Evolutionary conservation across 1,140 invertebrate genomes (phyloP).

Genomic region (Lordiphosa mommai): DNA sequence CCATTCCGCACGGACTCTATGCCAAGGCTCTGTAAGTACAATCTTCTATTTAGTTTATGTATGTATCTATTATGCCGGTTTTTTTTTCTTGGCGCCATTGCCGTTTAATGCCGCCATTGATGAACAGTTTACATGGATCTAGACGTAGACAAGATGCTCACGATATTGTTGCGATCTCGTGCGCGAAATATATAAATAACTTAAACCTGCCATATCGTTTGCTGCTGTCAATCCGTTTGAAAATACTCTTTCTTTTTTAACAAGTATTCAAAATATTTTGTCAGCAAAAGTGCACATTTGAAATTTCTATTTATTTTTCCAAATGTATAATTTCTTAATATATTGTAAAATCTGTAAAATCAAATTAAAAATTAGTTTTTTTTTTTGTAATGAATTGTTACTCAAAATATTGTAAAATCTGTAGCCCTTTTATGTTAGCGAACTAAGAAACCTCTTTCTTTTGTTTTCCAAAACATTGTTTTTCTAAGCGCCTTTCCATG

Average conservation of each 20-base stretch:
- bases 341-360: too few species aligned
- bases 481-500: too few species aligned
- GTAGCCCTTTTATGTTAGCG: too few species aligned
- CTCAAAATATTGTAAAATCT: too few species aligned
- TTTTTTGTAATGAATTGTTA: too few species aligned
- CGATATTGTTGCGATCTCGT: constrained; percentile 61
- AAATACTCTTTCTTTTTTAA: constrained; percentile 12
- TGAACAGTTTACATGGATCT: constrained; percentile 42
- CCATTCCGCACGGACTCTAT: constrained; percentile 97
- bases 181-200: constrained; percentile 59
- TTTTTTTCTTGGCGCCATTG: constrained; percentile 41
- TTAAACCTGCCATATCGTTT: constrained; percentile 34
- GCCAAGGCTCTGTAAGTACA: constrained; percentile 88
- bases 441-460: too few species aligned
- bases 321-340: too few species aligned
- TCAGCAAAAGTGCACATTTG: not conserved
- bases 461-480: too few species aligned
- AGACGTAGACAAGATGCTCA: constrained; percentile 8
- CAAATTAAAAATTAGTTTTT: too few species aligned
- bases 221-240: constrained; percentile 30
- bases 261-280: too few species aligned
- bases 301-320: too few species aligned
- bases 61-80: constrained; percentile 27
- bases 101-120: constrained; percentile 50
- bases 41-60: not conserved